A percentile compares a stretch with the other conserved stretches of the same genome.
Evolutionary conservation across 2,113 vertebrate species (phyloP).

Genomic region (Morone chrysops): DNA sequence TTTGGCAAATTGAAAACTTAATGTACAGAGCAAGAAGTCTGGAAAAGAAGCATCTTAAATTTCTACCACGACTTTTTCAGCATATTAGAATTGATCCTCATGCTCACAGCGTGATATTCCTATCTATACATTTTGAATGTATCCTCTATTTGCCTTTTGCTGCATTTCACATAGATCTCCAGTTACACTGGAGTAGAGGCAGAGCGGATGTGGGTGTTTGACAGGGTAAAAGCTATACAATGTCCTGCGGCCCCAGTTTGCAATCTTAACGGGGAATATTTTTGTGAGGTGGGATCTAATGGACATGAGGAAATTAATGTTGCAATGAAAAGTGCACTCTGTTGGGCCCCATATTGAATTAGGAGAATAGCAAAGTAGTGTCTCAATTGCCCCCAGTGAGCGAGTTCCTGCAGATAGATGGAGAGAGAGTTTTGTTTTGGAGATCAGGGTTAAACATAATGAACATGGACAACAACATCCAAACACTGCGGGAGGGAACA

Average conservation of each 20-base stretch:
- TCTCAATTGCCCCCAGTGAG: slow-evolving; percentile 45
- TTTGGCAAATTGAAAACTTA: slow-evolving; percentile 11
- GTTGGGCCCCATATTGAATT: slow-evolving; percentile 67
- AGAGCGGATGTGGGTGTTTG: slow-evolving; percentile 67
- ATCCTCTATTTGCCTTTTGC: slow-evolving; percentile 40
- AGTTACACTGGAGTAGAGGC: slow-evolving; percentile 43
- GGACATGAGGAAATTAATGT: slow-evolving; percentile 72
- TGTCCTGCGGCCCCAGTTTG: slow-evolving; percentile 45
- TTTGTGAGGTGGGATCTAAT: slow-evolving; percentile 67
- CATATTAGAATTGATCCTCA: slow-evolving; percentile 8
- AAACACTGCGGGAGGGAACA: slow-evolving; percentile 66
- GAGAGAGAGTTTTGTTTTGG: slow-evolving; percentile 62
- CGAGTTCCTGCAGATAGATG: slow-evolving; percentile 62
- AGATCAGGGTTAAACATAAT: slow-evolving; percentile 70
- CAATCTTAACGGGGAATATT: slow-evolving; percentile 44
- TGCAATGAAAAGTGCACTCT: slow-evolving; percentile 70
- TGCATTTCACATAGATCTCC: slow-evolving; percentile 57
- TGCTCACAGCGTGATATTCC: slow-evolving; percentile 9
- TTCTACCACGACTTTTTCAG: not conserved
- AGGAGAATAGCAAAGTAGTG: slow-evolving; percentile 56
- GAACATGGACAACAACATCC: slow-evolving; percentile 74
- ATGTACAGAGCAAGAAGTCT: not conserved
- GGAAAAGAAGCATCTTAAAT: slow-evolving; percentile 18
- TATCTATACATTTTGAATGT: slow-evolving; percentile 28
- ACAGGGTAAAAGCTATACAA: slow-evolving; percentile 61